A percentile compares a stretch with the other conserved stretches of the same genome.
Evolutionary conservation across 2,113 vertebrate genomes (phyloP).

Genomic region (Potamarius usumacintae): DNA sequence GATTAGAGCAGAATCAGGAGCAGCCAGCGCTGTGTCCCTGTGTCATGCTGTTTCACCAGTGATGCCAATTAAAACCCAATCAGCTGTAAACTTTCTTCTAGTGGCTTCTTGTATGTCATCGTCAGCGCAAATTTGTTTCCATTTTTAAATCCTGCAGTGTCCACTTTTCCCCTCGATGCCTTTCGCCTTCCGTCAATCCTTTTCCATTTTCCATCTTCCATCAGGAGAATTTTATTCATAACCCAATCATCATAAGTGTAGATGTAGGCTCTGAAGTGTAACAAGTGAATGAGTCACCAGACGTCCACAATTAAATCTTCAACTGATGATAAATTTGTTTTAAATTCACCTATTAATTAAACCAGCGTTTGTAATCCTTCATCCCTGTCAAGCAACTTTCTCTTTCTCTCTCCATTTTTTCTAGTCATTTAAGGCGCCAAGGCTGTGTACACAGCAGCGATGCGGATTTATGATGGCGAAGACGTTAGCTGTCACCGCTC

Average conservation of each 20-base stretch:
- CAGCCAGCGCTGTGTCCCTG: background rate
- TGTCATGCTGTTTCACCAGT: constrained; percentile 37
- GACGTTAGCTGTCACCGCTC: constrained; percentile 2
- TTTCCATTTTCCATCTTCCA: background rate
- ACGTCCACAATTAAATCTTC: constrained; percentile 25
- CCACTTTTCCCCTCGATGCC: background rate
- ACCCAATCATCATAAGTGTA: background rate
- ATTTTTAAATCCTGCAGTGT: background rate
- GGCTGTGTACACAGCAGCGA: constrained; percentile 24
- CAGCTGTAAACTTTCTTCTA: constrained; percentile 31
- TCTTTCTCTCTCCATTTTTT: constrained; percentile 5
- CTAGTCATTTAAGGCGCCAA: background rate
- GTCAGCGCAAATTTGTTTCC: background rate
- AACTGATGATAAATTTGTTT: constrained; percentile 21
- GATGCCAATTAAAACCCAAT: constrained; percentile 35
- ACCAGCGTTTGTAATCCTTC: constrained; percentile 4
- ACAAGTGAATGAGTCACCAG: background rate
- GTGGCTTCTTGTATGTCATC: constrained; percentile 5
- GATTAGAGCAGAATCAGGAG: background rate
- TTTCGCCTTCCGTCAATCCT: background rate
- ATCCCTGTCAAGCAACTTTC: background rate
- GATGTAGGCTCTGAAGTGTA: background rate
- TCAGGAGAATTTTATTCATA: background rate
- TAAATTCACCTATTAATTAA: constrained; percentile 29
- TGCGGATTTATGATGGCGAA: constrained; percentile 27